These are phyloP conservation scores for Cottus gobio DNA, from an alignment of 2,113 vertebrate genomes.

Conservation along the genomic window DNA sequence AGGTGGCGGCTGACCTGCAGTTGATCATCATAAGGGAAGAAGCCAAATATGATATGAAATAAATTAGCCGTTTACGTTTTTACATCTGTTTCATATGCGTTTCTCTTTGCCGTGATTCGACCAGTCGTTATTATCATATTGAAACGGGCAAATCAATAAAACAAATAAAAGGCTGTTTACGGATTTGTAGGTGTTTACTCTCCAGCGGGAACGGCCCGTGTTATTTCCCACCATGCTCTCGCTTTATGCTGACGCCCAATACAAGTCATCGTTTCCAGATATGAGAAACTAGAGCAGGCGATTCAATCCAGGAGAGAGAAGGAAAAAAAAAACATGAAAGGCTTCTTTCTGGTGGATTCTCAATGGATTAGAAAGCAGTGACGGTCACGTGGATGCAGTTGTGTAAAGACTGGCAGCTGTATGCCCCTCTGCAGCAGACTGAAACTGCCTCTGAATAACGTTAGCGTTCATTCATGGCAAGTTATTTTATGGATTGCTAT, in stretches of 20 bases:
- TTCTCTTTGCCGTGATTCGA: neutral
- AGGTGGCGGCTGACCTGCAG: conserved; percentile 13
- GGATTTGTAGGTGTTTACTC: neutral
- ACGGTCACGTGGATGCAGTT: conserved; percentile 78
- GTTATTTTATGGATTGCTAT: conserved; percentile 40
- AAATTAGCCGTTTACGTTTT: neutral
- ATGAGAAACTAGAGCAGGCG: conserved; percentile 40
- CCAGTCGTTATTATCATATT: neutral
- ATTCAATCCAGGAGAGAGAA: conserved; percentile 35
- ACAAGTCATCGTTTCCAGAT: conserved; percentile 37
- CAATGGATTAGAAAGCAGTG: conserved; percentile 76
- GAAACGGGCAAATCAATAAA: neutral
- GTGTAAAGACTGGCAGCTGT: conserved; percentile 65
- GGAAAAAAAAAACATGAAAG: conserved; percentile 62
- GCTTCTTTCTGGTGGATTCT: conserved; percentile 68
- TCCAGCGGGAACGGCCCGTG: neutral
- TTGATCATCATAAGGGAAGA: neutral
- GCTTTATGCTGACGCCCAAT: conserved; percentile 29
- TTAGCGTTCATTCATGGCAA: conserved; percentile 56
- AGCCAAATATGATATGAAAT: neutral
- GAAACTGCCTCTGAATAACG: conserved; percentile 23
- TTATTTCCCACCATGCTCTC: neutral
- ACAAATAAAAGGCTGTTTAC: conserved; percentile 2
- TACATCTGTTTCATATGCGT: neutral
- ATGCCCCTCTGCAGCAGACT: conserved; percentile 45